Base-by-base conservation (phyloP, 1,140 invertebrate genomes). In the Pseudomyrmex flavicornis region DNA sequence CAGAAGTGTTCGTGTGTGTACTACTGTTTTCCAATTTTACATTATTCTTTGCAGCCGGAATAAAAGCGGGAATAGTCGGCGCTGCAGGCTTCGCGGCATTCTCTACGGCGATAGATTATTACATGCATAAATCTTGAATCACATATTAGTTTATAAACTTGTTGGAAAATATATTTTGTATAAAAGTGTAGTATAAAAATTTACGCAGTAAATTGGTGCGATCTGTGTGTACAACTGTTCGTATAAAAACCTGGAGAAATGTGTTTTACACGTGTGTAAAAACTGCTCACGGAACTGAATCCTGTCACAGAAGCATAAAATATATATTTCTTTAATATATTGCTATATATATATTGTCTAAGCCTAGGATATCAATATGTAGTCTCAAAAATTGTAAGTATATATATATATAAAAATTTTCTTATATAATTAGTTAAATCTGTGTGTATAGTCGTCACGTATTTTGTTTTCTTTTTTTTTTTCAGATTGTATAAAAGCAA, bases 51-150 rank as follows among this genome's bases (percentile, higher is more conserved):
- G 10, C 15, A 98, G 99, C 98, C 94, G 98, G 98, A 85, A 94
- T 99, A 22, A 98, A 98, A 95, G 98, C 98, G 74, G 98, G 98
- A 26, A 85, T 99, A 61, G 93, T 99, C 87, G 98, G 98, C 65
- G 98, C 98, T 56, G 97, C 97, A 65, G 98, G 98, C 48, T 99
- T 99, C 96, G 98, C 98, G 82, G 97, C 97, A 69, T 99, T 99
- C 94, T 99, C 98, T 56, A 98, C 98, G 54, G 96, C 96, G 0
- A 99, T 99, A 90, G 98, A 99, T 92, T 99, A 99, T 94, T 99
- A 98, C 91, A 97, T 99, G 97, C 96, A 97, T 76, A 92, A 84
- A 84, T 92, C 74, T 85, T 89, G 85, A 85, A 82, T 15, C 68
- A 52, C 48, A 46, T 72, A 68, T 35, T 65, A 63, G 20, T 22